Evolutionary conservation across 1,140 invertebrate genomes (phyloP).

Genomic region (Triops longicaudatus): DNA sequence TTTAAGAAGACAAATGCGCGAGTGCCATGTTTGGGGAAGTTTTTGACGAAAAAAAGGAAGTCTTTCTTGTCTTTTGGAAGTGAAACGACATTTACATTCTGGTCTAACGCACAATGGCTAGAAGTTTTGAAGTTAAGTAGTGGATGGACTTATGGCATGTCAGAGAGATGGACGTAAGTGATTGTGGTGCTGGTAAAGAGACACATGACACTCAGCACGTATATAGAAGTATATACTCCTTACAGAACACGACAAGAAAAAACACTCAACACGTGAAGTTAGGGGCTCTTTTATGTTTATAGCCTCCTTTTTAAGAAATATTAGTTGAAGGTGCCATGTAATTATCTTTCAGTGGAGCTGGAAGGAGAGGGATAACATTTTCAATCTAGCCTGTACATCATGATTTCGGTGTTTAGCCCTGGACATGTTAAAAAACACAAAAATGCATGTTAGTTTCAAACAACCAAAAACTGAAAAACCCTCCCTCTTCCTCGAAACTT

Average conservation of each 20-base stretch:
- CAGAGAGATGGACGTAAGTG: background rate
- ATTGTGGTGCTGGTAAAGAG: background rate
- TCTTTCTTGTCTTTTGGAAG: background rate
- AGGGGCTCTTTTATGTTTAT: constrained; percentile 1
- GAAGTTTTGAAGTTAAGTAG: background rate
- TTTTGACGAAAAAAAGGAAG: background rate
- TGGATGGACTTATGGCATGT: background rate
- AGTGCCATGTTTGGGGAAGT: background rate
- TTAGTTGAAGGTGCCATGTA: background rate
- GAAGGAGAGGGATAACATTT: background rate
- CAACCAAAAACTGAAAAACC: background rate
- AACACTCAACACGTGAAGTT: background rate
- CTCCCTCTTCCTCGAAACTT: background rate
- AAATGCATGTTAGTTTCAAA: background rate
- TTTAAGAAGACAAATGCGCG: background rate
- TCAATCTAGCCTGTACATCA: background rate
- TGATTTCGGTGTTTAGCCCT: background rate
- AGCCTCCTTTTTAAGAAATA: background rate
- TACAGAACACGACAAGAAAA: background rate
- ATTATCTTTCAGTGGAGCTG: background rate
- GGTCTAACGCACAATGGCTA: constrained; percentile 6
- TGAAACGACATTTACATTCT: constrained; percentile 9
- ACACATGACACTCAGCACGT: background rate
- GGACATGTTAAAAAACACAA: background rate
- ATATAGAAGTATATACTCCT: constrained; percentile 1